A percentile compares a stretch with the other conserved stretches of the same genome.
phyloP scores from a whole-genome alignment of 1,140 invertebrate genomes.

The Drosophila kurseongensis region DNA sequence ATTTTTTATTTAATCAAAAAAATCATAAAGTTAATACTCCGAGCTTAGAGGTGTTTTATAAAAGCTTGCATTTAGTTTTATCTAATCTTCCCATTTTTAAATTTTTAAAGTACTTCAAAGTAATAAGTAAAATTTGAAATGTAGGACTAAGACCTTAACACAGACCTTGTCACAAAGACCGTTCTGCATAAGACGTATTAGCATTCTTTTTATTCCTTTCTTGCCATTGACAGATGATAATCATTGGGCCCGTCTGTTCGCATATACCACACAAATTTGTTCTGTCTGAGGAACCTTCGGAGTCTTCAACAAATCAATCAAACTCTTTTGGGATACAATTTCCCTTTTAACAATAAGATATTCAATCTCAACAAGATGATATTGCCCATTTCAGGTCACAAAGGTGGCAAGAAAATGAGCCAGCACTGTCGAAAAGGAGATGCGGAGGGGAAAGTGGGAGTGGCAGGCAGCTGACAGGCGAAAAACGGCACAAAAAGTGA shows the following conservation, averaged over 20 bases:
- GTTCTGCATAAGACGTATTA: not conserved
- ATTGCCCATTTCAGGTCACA: constrained; percentile 41
- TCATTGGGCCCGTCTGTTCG: constrained; percentile 3
- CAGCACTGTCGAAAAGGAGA: constrained; percentile 10
- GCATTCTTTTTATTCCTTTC: not conserved
- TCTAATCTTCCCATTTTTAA: no score
- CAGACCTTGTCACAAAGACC: no score
- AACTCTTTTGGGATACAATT: constrained; percentile 43
- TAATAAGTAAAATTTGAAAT: no score
- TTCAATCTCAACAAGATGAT: constrained; percentile 38
- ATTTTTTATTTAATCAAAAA: no score
- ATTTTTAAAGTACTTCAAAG: no score
- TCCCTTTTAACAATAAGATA: constrained; percentile 40
- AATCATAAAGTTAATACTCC: no score
- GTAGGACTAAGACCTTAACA: no score
- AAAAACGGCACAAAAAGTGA: constrained; percentile 20
- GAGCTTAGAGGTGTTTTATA: no score
- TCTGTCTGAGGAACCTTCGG: not conserved
- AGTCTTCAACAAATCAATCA: constrained; percentile 52
- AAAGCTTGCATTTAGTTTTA: no score
- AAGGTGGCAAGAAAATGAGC: constrained; percentile 15
- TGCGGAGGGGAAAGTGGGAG: constrained; percentile 11
- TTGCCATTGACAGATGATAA: constrained; percentile 36
- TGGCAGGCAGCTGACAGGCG: constrained; percentile 17
- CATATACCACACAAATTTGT: constrained; percentile 10